Percentiles rank a stretch among this genome's conserved stretches.
Evolutionary conservation across 2,113 vertebrate genomes (phyloP).

Genomic region (Leucopsar rothschildi): DNA sequence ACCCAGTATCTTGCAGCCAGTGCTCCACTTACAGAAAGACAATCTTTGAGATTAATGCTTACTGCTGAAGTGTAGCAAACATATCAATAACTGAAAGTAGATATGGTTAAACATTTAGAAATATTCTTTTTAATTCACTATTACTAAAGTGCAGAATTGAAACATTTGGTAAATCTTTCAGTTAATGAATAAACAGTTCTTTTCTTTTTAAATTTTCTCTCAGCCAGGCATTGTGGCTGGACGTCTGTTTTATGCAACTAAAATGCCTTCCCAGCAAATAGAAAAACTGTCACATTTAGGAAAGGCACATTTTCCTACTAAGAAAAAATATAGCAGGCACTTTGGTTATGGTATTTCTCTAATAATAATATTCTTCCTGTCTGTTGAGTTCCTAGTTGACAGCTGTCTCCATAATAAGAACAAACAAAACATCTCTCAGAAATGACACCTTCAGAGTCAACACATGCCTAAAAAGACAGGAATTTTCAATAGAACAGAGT

Average conservation of each 20-base stretch:
- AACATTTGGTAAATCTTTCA: not conserved
- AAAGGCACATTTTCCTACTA: not conserved
- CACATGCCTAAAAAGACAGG: not conserved
- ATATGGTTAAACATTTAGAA: not conserved
- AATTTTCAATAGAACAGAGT: not conserved
- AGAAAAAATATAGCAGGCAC: not conserved
- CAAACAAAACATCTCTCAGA: not conserved
- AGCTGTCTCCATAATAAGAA: not conserved
- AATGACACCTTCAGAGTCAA: not conserved
- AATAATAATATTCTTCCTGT: not conserved
- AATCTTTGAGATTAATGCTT: not conserved
- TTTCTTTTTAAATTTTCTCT: not conserved
- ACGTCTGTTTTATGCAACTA: not conserved
- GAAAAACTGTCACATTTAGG: not conserved
- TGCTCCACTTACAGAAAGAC: not conserved
- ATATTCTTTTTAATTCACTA: not conserved
- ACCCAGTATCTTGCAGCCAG: rapidly evolving
- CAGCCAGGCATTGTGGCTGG: not conserved
- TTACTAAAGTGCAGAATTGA: not conserved
- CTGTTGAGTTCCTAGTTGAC: not conserved
- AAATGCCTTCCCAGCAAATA: not conserved
- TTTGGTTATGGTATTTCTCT: not conserved
- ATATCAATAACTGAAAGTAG: not conserved
- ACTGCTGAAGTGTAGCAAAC: not conserved
- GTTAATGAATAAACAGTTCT: not conserved